These are phyloP conservation scores for Tachyglossus aculeatus DNA, from an alignment of 2,797 vertebrate species.

Conservation along the genomic window DNA sequence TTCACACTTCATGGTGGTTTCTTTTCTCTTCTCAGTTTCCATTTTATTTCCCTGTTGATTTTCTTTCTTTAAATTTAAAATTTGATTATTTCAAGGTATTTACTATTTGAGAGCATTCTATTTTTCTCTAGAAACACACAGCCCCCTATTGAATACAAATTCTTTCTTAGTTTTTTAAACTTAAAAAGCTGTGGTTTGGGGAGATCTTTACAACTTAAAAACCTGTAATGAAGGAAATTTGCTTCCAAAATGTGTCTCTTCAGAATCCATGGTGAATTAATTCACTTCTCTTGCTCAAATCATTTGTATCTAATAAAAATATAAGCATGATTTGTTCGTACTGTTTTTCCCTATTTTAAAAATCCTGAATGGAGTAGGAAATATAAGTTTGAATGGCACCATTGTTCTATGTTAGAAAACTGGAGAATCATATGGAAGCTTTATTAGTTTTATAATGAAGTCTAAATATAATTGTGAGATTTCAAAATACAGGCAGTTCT, in stretches of 20 bases:
- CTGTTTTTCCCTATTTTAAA: slow-evolving; percentile 26
- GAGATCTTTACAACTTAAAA: slow-evolving; percentile 31
- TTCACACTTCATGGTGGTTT: slow-evolving; percentile 17
- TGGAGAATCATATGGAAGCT: too few species aligned
- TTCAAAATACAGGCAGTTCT: too few species aligned
- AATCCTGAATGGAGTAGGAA: slow-evolving; percentile 42
- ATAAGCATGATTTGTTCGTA: slow-evolving; percentile 8
- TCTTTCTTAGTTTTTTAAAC: slow-evolving; percentile 31
- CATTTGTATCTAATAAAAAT: slow-evolving; percentile 8
- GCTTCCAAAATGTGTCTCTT: not conserved
- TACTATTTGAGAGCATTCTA: slow-evolving; percentile 6
- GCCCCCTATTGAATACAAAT: slow-evolving; percentile 27
- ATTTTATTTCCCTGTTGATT: slow-evolving; percentile 3
- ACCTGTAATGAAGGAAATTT: too few species aligned
- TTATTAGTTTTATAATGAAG: too few species aligned
- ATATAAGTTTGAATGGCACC: slow-evolving; percentile 14
- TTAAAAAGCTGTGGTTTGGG: slow-evolving; percentile 28
- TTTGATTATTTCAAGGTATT: too few species aligned
- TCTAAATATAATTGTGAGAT: too few species aligned
- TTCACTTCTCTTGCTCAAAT: slow-evolving; percentile 25
- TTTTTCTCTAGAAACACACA: slow-evolving; percentile 30
- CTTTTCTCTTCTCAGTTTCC: not conserved
- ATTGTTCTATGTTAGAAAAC: too few species aligned
- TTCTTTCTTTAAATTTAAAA: slow-evolving; percentile 33
- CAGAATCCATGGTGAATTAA: slow-evolving; percentile 16